phyloP scores from a whole-genome alignment of 1,140 invertebrate genomes.

The Brachionus asplanchnoidis region DNA sequence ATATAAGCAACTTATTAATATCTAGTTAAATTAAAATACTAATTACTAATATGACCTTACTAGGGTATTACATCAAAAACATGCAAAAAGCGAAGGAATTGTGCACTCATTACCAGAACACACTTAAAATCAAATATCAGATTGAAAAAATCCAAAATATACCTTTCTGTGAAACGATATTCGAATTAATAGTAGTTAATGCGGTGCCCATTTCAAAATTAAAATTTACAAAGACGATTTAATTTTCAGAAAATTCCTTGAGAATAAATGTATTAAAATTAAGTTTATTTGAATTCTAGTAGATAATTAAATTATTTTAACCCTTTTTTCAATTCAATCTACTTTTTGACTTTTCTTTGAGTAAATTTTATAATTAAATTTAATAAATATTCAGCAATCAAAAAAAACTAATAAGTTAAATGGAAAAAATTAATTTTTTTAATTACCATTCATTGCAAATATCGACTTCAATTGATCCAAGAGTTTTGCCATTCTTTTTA shows the following conservation, averaged over 20 bases:
- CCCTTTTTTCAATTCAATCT: neutral
- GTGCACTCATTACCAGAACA: neutral
- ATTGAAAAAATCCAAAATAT: neutral
- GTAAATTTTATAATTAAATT: neutral
- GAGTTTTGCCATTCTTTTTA: neutral
- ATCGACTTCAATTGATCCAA: constrained; percentile 37
- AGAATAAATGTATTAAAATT: neutral
- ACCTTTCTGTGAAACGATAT: constrained; percentile 14
- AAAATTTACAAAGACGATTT: neutral
- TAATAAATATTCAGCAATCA: neutral
- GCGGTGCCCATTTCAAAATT: constrained; percentile 1
- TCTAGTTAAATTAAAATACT: neutral
- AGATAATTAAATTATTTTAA: neutral
- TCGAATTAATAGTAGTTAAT: constrained; percentile 12
- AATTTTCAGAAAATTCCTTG: neutral
- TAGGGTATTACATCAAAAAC: neutral
- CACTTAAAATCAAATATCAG: neutral
- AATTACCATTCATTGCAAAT: constrained; percentile 34
- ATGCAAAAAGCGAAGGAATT: neutral
- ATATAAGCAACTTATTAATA: neutral
- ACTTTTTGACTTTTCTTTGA: neutral
- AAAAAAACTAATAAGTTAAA: neutral
- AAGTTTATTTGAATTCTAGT: neutral
- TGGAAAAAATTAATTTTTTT: constrained; percentile 30
- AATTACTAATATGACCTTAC: neutral